Evolutionary conservation across 2,888 invertebrate species (phyloP), one percentile per base, ranked within the genome.

Genomic region (Troides oblongomaculatus): DNA sequence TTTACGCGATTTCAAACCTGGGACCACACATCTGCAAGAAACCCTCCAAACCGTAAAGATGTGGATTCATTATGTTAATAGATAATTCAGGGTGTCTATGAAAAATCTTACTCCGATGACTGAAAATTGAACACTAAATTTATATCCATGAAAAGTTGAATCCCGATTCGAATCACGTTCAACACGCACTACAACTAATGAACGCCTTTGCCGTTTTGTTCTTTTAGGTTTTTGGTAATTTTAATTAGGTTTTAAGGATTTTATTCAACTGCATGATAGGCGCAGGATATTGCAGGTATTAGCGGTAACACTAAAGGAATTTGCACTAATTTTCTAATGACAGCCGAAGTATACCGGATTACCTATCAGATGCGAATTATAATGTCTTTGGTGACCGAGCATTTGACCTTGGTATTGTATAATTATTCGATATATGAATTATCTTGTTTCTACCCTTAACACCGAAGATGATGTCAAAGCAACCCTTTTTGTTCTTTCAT

Each of bases 161-260:
- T 56, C 14, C 12, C 0, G 23, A 61, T 68, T 68, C 59, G 4
- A 3, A 64, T 59, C 63, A 68, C 64, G 64, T 64, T 59, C 59
- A 10, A 5, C 63, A 63, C 63, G 64, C 68, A 68, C 50, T 59
- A 63, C 50, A 46, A 59, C 36, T 46, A 68, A 68, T 59, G 23
- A 60, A 60, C 50, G 36, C 50, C 23, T 50, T 39, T 60, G 25
- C 53, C n/a, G 6, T 53, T 53, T 53, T 53, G 53, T 53, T n/a
- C 18, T n/a, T 53, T 6, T 4, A n/a, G 18, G n/a, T n/a, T 53
- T 53, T n/a, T 8, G 18, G 7, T 53, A 53, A 53, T 53, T n/a
- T 46, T 53, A 53, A 53, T n/a, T 53, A 53, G 5, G n/a, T 53
- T n/a, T n/a, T 6, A n/a, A n/a, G 0, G 1, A 18, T 53, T 53